Evolutionary conservation across 2,113 vertebrate genomes (phyloP).

Genomic region (Microcebus ravelobensis): DNA sequence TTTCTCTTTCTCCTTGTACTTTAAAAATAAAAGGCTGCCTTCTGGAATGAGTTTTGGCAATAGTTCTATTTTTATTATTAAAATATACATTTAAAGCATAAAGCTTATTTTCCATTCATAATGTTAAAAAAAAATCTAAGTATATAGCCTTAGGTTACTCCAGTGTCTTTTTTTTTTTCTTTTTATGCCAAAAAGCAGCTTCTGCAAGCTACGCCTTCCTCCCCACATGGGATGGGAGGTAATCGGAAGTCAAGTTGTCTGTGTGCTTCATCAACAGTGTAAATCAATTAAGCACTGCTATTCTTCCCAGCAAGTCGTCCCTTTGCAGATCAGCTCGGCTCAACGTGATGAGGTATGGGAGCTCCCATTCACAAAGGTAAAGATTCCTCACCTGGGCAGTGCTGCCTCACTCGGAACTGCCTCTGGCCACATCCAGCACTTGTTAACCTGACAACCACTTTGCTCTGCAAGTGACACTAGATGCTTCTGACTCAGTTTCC

Average conservation of each 20-base stretch:
- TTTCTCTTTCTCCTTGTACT: not conserved
- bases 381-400: not conserved
- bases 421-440: not conserved
- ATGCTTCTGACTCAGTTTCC: not conserved
- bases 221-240: not conserved
- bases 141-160: not conserved
- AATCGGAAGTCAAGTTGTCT: not conserved
- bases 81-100: not conserved
- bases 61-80: conserved; percentile 30
- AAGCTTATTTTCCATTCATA: not conserved
- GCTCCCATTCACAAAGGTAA: not conserved
- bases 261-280: not conserved
- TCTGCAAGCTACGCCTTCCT: not conserved
- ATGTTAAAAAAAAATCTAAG: not conserved
- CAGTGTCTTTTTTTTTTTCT: not conserved
- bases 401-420: not conserved
- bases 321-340: not conserved
- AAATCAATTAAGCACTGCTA: conserved; percentile 48
- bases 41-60: not conserved
- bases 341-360: conserved; percentile 3
- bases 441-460: not conserved
- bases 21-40: conserved; percentile 13
- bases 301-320: not conserved
- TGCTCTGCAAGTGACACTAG: not conserved
- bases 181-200: conserved; percentile 11